A percentile compares a stretch with the other conserved stretches of the same genome.
phyloP scores from a whole-genome alignment of 2,113 vertebrate genomes.

The Okapia johnstoni region DNA sequence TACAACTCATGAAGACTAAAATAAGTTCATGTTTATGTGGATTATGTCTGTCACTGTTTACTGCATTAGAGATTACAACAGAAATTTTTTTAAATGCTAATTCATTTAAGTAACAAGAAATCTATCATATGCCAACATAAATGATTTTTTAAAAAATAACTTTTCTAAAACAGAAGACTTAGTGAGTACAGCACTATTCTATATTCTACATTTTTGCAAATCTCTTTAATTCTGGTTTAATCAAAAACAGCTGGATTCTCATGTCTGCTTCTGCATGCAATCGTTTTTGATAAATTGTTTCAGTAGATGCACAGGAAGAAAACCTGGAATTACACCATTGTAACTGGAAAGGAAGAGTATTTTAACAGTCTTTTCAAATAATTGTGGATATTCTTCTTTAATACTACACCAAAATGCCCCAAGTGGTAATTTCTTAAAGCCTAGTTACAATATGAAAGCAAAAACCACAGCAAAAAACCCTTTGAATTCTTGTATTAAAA shows the following conservation, averaged over 20 bases:
- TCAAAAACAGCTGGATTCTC: background rate
- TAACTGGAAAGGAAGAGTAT: background rate
- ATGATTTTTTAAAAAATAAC: background rate
- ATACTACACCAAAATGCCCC: background rate
- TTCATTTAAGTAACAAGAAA: background rate
- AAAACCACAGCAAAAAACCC: background rate
- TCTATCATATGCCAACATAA: background rate
- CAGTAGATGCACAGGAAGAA: background rate
- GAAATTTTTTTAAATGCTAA: background rate
- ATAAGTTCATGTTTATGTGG: background rate
- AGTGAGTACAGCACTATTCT: background rate
- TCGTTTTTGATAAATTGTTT: background rate
- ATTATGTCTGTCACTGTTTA: background rate
- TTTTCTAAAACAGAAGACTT: background rate
- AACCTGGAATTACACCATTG: background rate
- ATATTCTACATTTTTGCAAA: background rate
- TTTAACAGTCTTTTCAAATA: background rate
- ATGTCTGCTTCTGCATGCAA: background rate
- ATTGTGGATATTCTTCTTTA: background rate
- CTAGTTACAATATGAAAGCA: background rate
- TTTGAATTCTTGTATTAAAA: background rate
- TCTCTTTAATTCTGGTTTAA: slow-evolving; percentile 10
- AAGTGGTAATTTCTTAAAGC: background rate
- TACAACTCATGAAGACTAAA: background rate
- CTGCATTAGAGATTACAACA: background rate